Evolutionary conservation across 2,113 vertebrate genomes (phyloP).

Genomic region (Brachyhypopomus gauderio): DNA sequence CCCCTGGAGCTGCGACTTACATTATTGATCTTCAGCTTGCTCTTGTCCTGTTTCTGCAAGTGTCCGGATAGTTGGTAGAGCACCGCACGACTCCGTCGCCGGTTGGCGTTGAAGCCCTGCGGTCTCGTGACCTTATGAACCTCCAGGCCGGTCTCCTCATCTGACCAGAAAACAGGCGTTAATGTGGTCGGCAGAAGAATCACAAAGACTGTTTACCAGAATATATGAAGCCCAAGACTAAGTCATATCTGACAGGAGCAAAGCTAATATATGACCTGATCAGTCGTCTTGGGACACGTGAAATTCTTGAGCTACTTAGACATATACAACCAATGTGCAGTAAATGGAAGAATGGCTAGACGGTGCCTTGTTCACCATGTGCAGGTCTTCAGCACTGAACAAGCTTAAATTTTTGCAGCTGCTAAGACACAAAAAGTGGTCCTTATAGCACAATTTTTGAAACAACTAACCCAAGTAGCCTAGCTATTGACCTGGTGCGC

Average conservation of each 20-base stretch:
- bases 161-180: conserved; percentile 54
- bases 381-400: not conserved
- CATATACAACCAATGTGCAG: too few species aligned
- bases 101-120: conserved; percentile 78
- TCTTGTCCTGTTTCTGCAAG: conserved; percentile 84
- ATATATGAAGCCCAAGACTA: not conserved
- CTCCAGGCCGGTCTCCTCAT: conserved; percentile 77
- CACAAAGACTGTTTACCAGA: not conserved
- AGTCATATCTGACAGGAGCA: not conserved
- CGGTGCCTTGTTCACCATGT: too few species aligned
- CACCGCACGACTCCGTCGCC: conserved; percentile 79
- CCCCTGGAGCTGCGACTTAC: conserved; percentile 60
- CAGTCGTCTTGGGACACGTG: too few species aligned
- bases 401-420: not conserved
- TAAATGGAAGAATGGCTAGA: too few species aligned
- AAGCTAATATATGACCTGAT: too few species aligned
- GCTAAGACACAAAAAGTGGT: too few species aligned
- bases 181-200: not conserved
- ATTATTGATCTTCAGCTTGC: conserved; percentile 84
- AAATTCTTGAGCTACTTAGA: too few species aligned
- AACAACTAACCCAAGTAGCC: too few species aligned
- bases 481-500: too few species aligned
- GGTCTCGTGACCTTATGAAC: conserved; percentile 78
- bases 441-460: too few species aligned
- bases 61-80: conserved; percentile 83